phyloP scores from a whole-genome alignment of 2,797 vertebrate genomes.

The Spinus olivaceus region DNA sequence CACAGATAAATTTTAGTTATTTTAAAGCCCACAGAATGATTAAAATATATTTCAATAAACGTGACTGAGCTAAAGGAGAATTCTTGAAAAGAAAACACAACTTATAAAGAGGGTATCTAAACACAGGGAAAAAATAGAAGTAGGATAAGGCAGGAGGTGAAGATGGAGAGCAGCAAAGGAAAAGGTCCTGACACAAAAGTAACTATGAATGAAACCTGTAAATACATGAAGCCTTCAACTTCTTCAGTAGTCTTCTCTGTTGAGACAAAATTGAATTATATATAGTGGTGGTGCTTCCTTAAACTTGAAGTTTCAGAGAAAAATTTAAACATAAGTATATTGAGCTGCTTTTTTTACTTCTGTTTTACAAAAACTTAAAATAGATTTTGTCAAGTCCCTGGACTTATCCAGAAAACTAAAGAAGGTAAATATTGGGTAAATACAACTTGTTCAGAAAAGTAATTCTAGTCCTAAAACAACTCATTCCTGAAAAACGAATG shows the following conservation, averaged over 20 bases:
- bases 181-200: neutral
- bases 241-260: neutral
- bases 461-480: neutral
- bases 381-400: neutral
- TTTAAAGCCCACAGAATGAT: neutral
- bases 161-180: neutral
- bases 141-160: neutral
- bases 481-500: neutral
- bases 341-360: neutral
- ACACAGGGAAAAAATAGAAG: neutral
- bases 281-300: neutral
- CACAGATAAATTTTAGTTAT: neutral
- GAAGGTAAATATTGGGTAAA: neutral
- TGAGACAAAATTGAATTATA: neutral
- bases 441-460: neutral
- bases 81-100: neutral
- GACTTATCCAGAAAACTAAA: neutral
- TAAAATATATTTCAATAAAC: neutral
- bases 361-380: neutral
- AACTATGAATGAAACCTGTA: neutral
- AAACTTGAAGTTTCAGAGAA: neutral
- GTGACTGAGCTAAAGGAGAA: neutral
- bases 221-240: neutral
- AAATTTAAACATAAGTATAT: neutral
- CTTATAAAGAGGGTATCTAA: neutral